phyloP scores from a whole-genome alignment of 2,113 vertebrate species.

The Hippocampus abdominalis region DNA sequence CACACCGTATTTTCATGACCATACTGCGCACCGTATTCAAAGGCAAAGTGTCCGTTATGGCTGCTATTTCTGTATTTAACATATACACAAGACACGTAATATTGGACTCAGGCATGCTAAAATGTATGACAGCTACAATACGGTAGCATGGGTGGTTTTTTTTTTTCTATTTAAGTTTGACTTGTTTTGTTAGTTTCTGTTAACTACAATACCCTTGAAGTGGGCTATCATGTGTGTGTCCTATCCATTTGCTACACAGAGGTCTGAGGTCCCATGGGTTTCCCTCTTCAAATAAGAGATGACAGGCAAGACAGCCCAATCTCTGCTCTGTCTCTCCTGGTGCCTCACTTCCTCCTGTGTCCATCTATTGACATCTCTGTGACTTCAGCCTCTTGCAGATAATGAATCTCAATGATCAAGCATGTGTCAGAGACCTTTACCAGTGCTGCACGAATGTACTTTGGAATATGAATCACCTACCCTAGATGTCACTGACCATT shows the following conservation, averaged over 20 bases:
- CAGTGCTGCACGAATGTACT: conserved; percentile 46
- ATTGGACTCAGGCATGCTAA: no score
- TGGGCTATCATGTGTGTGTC: conserved; percentile 21
- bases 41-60: no score
- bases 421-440: conserved; percentile 46
- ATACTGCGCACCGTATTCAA: no score
- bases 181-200: no score
- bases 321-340: conserved; percentile 27
- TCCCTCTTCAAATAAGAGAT: conserved; percentile 56
- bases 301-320: conserved; percentile 59
- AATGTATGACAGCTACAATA: no score
- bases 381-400: conserved; percentile 36
- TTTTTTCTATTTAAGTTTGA: no score
- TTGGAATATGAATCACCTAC: conserved; percentile 50
- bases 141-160: no score
- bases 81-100: no score
- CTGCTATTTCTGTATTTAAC: no score
- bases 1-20: no score
- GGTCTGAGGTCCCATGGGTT: conserved; percentile 40
- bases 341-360: conserved; percentile 19
- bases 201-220: conserved; percentile 7
- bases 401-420: conserved; percentile 62
- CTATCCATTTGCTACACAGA: conserved; percentile 41
- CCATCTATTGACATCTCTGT: conserved; percentile 50
- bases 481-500: conserved; percentile 42